phyloP scores from a whole-genome alignment of 2,888 invertebrate genomes.

The Athalia cordata region DNA sequence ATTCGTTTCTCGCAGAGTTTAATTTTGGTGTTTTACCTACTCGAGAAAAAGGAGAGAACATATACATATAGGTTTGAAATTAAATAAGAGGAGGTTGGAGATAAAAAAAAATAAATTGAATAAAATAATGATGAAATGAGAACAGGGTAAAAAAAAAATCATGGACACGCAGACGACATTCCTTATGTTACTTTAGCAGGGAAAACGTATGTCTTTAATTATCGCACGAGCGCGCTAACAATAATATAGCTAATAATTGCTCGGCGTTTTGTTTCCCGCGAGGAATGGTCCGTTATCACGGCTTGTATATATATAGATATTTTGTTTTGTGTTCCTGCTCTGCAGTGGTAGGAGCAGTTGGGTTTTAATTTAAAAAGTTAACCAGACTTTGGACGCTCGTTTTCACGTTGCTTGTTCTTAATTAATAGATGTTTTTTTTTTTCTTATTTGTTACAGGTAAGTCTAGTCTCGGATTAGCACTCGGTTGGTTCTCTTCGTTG shows the following conservation, averaged over 20 bases:
- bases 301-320: too few species aligned
- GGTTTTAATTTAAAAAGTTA: slow-evolving; percentile 34
- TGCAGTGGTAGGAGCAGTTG: neutral
- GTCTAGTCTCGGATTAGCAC: slow-evolving; percentile 31
- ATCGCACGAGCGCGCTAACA: too few species aligned
- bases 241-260: too few species aligned
- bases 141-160: too few species aligned
- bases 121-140: too few species aligned
- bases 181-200: too few species aligned
- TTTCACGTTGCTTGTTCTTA: slow-evolving; percentile 30
- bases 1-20: slow-evolving; percentile 16
- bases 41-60: too few species aligned
- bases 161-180: too few species aligned
- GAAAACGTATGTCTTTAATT: too few species aligned
- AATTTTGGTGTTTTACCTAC: neutral
- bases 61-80: neutral
- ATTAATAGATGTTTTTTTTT: slow-evolving; percentile 19
- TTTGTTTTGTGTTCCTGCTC: too few species aligned
- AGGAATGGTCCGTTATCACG: too few species aligned
- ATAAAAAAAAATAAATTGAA: neutral
- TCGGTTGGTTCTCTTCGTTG: neutral
- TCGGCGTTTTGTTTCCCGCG: too few species aligned
- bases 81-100: neutral
- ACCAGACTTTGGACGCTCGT: neutral
- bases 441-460: slow-evolving; percentile 33